Conservation (phyloP, 1,140 invertebrate species). For the Agrypnia vestita region DNA sequence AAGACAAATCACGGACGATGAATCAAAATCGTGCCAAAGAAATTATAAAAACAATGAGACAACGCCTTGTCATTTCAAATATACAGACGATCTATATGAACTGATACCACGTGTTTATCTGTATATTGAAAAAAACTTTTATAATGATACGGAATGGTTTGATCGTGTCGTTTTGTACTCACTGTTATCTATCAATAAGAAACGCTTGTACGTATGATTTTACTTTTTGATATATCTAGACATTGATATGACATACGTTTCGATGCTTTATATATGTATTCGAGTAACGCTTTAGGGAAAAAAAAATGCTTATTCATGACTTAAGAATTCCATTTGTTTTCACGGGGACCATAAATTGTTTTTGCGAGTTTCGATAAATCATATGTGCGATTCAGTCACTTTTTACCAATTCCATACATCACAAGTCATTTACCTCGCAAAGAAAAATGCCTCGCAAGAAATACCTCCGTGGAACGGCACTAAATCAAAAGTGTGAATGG, state of each 20-base stretch:
- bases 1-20: no score
- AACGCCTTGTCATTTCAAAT: no score
- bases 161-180: no score
- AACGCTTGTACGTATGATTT: no score
- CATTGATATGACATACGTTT: neutral
- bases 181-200: no score
- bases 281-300: neutral
- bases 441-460: conserved; percentile 8
- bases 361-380: neutral
- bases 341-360: neutral
- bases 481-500: conserved; percentile 40
- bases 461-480: conserved; percentile 12
- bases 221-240: neutral
- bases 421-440: conserved; percentile 16
- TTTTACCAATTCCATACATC: conserved; percentile 11
- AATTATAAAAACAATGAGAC: no score
- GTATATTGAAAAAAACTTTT: no score
- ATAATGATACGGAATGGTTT: no score
- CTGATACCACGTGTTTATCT: no score
- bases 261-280: neutral
- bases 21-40: no score
- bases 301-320: neutral
- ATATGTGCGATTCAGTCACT: conserved; percentile 1
- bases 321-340: neutral
- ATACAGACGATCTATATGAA: no score